phyloP scores from a whole-genome alignment of 2,888 invertebrate species.

The Lochmaea capreae region DNA sequence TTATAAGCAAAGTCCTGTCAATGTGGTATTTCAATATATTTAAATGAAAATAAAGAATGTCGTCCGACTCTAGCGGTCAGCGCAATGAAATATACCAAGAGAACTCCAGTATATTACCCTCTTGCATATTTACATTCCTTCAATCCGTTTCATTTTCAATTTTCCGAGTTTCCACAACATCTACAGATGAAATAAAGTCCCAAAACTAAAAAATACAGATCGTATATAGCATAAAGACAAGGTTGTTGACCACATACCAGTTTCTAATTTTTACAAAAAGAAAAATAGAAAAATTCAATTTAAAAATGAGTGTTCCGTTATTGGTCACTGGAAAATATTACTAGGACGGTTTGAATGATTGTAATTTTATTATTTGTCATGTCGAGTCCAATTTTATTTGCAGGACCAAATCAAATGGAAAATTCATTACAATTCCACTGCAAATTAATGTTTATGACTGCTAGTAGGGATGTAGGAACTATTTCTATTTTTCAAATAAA shows the following conservation, averaged over 20 bases:
- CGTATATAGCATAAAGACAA: background rate
- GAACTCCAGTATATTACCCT: conserved; percentile 42
- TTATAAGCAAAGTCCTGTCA: conserved; percentile 52
- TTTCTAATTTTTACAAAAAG: background rate
- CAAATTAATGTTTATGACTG: too few relatives aligned
- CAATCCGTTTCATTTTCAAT: conserved; percentile 41
- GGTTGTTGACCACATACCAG: background rate
- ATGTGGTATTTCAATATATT: conserved; percentile 63
- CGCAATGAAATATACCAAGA: conserved; percentile 51
- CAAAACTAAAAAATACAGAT: background rate
- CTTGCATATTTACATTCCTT: conserved; percentile 46
- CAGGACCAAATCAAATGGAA: too few relatives aligned
- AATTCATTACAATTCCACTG: too few relatives aligned
- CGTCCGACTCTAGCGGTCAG: conserved; percentile 47
- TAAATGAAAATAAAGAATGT: conserved; percentile 57
- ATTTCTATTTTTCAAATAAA: too few relatives aligned
- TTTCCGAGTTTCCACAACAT: conserved; percentile 5
- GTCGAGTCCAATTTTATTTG: too few relatives aligned
- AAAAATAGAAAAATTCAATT: too few relatives aligned
- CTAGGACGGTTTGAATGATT: too few relatives aligned
- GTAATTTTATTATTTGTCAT: too few relatives aligned
- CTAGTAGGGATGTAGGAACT: too few relatives aligned
- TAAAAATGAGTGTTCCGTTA: too few relatives aligned
- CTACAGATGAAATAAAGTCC: conserved; percentile 5
- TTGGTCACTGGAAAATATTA: too few relatives aligned